Evolutionary conservation across 2,888 invertebrate species (phyloP), one percentile per base, ranked within the genome.

Genomic region (Andricus curvator): DNA sequence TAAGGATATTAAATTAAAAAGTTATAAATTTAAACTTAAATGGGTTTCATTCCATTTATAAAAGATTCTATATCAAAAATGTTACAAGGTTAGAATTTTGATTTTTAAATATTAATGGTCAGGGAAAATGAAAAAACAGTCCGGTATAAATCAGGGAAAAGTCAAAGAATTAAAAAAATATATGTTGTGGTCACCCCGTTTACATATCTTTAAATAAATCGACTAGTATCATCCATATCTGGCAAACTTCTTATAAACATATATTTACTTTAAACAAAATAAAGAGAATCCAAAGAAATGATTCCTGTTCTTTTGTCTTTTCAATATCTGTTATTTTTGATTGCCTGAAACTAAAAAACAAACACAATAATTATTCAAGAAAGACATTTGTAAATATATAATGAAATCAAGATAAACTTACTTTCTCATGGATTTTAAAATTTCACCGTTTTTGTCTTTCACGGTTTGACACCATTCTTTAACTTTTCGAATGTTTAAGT

Each of bases 251-350:
- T 77, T 62, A 64, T n/a, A 2, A 62, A 37, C 5, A 62, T 25
- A 33, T 17, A 64, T 25, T 17, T 86, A 90, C 90, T 80, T 91
- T 91, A 77, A 90, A 90, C 2, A 91, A 84, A 76, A 91, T 89
- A 80, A 88, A 90, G n/a, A 91, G 78, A 70, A 90, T 85, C 88
- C 89, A 88, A 1, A 85, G 80, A 82, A 89, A 84, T 9, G 91
- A 88, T 65, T 91, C 88, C 13, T 68, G 82, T 79, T 91, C 91
- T 65, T 87, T 77, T 11, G 74, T 68, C 0, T 44, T 68, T 41
- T 79, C 80, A 1, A 44, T 37, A n/a, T 78, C 48, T 13, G 79
- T 78, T 15, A 89, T 78, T 62, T 88, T 84, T 22, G 62, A 29
- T 22, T 80, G 20, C 13, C 84, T 86, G 68, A 88, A 88, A 56